Percentiles rank a stretch among this genome's conserved stretches.
phyloP scores from a whole-genome alignment of 2,113 vertebrate genomes.

The Channa argus region DNA sequence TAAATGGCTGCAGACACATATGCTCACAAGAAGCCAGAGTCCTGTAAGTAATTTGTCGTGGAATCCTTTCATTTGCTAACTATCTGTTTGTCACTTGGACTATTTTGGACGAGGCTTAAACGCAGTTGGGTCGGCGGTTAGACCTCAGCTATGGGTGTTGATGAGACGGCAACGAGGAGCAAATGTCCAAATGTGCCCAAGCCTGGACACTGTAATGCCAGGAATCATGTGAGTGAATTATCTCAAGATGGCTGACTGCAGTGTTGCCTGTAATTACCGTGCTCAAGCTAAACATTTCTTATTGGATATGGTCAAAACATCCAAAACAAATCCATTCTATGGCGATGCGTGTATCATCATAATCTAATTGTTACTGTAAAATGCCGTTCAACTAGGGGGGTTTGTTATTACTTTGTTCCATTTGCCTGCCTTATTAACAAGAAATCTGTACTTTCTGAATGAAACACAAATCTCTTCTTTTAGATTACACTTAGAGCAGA shows the following conservation, averaged over 20 bases:
- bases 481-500: conserved; percentile 68
- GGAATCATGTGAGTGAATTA: conserved; percentile 39
- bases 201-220: conserved; percentile 50
- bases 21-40: conserved; percentile 59
- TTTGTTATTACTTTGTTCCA: conserved; percentile 40
- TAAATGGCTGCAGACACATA: conserved; percentile 70
- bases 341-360: conserved; percentile 22
- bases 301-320: conserved; percentile 27
- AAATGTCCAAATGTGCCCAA: conserved; percentile 64
- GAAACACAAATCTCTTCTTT: conserved; percentile 60
- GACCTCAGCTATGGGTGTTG: conserved; percentile 74
- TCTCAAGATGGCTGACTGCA: conserved; percentile 38
- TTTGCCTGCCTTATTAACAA: conserved; percentile 47
- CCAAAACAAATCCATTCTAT: conserved; percentile 25
- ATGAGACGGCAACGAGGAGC: conserved; percentile 69
- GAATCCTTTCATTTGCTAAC: conserved; percentile 79
- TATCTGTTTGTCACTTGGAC: conserved; percentile 74
- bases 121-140: conserved; percentile 68
- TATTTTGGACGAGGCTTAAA: conserved; percentile 75
- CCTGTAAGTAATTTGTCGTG: conserved; percentile 74
- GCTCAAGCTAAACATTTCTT: conserved; percentile 25
- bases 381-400: conserved; percentile 1
- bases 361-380: conserved; percentile 29
- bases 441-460: conserved; percentile 67
- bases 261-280: conserved; percentile 41